Percentiles rank a stretch among this genome's conserved stretches.
phyloP scores from a whole-genome alignment of 2,797 vertebrate species.

The Gephyroberyx darwinii region DNA sequence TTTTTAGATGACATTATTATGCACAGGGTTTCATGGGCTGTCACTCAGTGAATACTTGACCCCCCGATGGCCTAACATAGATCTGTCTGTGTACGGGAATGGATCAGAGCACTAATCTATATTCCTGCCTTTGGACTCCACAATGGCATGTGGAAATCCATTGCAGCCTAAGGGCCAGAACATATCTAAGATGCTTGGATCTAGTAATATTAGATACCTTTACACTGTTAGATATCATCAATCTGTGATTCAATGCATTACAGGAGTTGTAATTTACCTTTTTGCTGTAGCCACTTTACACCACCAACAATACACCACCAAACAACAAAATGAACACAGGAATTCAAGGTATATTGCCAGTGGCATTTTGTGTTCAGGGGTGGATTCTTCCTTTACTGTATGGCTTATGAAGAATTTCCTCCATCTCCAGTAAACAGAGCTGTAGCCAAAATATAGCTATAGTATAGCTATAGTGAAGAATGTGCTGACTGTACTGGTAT shows the following conservation, averaged over 20 bases:
- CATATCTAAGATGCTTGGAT: neutral
- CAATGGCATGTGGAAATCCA: neutral
- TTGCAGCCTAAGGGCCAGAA: neutral
- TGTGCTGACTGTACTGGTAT: slow-evolving; percentile 11
- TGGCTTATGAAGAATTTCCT: slow-evolving; percentile 2
- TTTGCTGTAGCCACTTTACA: too few relatives aligned
- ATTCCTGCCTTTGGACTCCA: slow-evolving; percentile 19
- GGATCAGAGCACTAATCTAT: slow-evolving; percentile 1
- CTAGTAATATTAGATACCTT: too few relatives aligned
- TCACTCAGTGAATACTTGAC: slow-evolving; percentile 16
- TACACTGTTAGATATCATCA: too few relatives aligned
- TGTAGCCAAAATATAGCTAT: neutral
- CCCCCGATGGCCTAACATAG: neutral
- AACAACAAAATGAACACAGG: too few relatives aligned
- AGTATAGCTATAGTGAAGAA: slow-evolving; percentile 18
- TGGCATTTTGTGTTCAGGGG: too few relatives aligned
- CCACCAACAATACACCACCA: too few relatives aligned
- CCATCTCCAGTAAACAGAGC: slow-evolving; percentile 1
- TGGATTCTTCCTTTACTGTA: neutral
- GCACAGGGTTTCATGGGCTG: slow-evolving; percentile 32
- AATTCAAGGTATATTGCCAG: too few relatives aligned
- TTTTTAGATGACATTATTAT: slow-evolving; percentile 40
- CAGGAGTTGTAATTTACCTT: too few relatives aligned
- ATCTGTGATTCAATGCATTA: too few relatives aligned
- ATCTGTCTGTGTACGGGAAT: slow-evolving; percentile 7